These are phyloP conservation scores for Bombus huntii DNA, from an alignment of 1,140 invertebrate species.

Conservation along the genomic window DNA sequence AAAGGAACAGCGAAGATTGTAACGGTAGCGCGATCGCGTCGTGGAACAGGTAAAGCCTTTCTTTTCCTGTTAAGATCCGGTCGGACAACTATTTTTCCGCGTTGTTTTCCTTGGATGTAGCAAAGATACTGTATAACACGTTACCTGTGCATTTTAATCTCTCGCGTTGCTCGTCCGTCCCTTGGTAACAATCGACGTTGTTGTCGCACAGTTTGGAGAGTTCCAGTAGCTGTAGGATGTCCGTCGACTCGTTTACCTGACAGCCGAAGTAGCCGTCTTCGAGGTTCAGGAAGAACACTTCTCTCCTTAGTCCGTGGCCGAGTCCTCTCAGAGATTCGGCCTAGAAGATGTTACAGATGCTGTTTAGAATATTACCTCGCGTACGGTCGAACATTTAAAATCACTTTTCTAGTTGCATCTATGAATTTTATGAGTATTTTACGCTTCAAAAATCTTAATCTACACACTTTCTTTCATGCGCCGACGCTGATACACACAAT, in stretches of 20 bases:
- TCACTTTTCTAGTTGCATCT: not conserved
- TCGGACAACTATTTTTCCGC: conserved; percentile 15
- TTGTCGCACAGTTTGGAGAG: conserved; percentile 97
- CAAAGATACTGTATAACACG: not conserved
- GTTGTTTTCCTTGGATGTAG: not conserved
- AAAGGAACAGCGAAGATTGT: conserved; percentile 36
- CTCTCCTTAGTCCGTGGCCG: conserved; percentile 91
- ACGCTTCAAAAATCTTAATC: not conserved
- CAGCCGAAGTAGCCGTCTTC: conserved; percentile 98
- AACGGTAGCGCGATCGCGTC: conserved; percentile 45
- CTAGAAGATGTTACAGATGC: conserved; percentile 76
- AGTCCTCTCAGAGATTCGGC: conserved; percentile 88
- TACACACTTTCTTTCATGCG: not conserved
- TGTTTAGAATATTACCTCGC: no score
- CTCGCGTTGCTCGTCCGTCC: conserved; percentile 93
- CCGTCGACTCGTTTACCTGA: conserved; percentile 97
- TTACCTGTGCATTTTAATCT: conserved; percentile 96
- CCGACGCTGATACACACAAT: not conserved
- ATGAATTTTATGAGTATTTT: not conserved
- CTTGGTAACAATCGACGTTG: conserved; percentile 93
- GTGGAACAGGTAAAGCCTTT: not conserved
- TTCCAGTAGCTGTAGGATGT: conserved; percentile 96
- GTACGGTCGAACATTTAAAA: not conserved
- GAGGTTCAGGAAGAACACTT: conserved; percentile 97
- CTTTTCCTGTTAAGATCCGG: conserved; percentile 8